phyloP scores from a whole-genome alignment of 2,797 vertebrate species.

The Poecile montanus region DNA sequence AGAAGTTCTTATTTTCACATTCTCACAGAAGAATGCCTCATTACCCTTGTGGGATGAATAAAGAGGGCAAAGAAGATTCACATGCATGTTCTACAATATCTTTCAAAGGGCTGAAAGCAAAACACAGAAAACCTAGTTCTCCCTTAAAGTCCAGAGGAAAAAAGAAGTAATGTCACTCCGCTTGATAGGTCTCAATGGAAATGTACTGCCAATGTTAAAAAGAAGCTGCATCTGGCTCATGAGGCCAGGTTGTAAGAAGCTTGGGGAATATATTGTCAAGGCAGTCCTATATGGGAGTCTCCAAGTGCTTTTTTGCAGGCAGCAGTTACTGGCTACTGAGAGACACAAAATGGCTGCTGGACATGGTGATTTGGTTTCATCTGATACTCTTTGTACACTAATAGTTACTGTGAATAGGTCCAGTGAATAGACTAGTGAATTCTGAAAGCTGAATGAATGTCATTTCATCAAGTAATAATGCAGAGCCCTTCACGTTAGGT shows the following conservation, averaged over 20 bases:
- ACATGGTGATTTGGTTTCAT: neutral
- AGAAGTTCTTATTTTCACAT: neutral
- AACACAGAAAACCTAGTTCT: neutral
- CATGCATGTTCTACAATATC: neutral
- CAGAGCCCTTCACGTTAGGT: neutral
- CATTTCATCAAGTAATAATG: neutral
- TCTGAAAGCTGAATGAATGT: neutral
- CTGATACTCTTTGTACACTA: accelerated
- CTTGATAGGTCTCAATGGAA: neutral
- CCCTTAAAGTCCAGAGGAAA: neutral
- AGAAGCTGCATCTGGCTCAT: neutral
- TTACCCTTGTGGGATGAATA: neutral
- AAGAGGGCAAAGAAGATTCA: neutral
- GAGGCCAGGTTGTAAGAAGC: neutral
- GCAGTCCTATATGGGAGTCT: neutral
- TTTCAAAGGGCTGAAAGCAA: neutral
- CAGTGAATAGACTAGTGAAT: neutral
- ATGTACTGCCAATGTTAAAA: neutral
- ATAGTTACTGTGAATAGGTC: neutral
- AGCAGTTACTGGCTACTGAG: neutral
- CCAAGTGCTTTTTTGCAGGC: neutral
- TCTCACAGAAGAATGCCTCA: neutral
- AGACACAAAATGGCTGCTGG: neutral
- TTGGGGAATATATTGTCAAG: neutral
- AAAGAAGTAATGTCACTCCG: neutral